Conservation (phyloP, 2,888 invertebrate genomes). For the Corbicula japonica region DNA sequence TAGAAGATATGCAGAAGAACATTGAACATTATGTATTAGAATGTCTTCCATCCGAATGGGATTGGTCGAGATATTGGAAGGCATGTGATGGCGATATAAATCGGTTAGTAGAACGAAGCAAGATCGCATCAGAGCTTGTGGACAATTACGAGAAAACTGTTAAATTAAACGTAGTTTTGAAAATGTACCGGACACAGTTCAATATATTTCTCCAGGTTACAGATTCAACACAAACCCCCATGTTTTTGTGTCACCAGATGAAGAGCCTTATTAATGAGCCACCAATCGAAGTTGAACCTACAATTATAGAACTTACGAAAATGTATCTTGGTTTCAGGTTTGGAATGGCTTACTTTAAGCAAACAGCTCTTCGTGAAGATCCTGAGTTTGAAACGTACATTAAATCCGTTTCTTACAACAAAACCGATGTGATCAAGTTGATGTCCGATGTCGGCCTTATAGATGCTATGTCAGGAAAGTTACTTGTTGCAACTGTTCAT, state of each 20-base stretch:
- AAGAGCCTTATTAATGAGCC: neutral
- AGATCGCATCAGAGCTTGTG: neutral
- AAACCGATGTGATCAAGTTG: neutral
- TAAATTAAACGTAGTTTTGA: conserved; percentile 2
- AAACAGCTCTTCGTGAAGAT: neutral
- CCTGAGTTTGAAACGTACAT: neutral
- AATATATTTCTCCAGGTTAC: conserved; percentile 12
- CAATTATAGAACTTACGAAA: conserved; percentile 6
- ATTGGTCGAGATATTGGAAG: neutral
- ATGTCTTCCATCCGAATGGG: neutral
- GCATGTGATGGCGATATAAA: neutral
- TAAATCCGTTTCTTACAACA: neutral
- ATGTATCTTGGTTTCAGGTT: neutral
- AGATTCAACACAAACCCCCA: neutral
- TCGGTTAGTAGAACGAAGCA: neutral
- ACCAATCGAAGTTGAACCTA: neutral
- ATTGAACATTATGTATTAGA: neutral
- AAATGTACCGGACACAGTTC: neutral
- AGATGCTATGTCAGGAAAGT: conserved; percentile 16
- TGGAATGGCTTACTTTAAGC: conserved; percentile 6
- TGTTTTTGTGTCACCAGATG: neutral
- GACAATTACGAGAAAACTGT: neutral
- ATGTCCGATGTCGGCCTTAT: neutral
- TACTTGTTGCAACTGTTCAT: conserved; percentile 26
- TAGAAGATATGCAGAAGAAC: neutral